Base-by-base conservation (phyloP, 2,113 vertebrate species). In the Paracanthobrama guichenoti region DNA sequence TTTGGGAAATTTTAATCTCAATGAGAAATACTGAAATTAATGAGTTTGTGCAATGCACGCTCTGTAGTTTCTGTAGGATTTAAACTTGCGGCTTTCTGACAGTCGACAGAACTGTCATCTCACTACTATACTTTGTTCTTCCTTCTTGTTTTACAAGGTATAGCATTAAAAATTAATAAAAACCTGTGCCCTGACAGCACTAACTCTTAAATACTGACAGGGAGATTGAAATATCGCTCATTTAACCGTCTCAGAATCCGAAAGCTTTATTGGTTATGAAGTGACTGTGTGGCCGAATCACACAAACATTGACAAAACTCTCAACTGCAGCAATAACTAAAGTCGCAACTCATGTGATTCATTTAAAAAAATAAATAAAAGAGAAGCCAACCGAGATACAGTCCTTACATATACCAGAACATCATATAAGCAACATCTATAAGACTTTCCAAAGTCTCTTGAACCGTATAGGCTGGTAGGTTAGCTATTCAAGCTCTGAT, bases 1-100 rank as follows among this genome's bases (percentile, higher is more conserved):
- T 69, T 69, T 2, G 66, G 66, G 35, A 69, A 20, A n/a, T 24
- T 48, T 74, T 48, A 74, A 48, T 74, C 71, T 74, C 44, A 48
- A 9, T 10, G 11, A 72, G 69, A 22, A 44, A 73, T 39, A 20
- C 66, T 2, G 1, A 39, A 69, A 69, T 20, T 0, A 69, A 42
- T 42, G 31, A 69, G 39, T 35, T 22, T 69, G 66, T 69, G 18
- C 1, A 69, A 69, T 35, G 35, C 66, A 39, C 22, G 31, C 18
- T 2, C 64, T 16, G 1, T 18, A 3, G 28, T 66, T 18, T 66
- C 64, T 69, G 20, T n/a, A n/a, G 66, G 66, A 11, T 69, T 69
- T 6, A 69, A 69, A 22, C 64, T 39, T 3, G 1, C 8, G 2
- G 31, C 35, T 22, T 39, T 11, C 18, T 39, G 31, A 20, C 35